Conservation (phyloP, 2,888 invertebrate genomes). For the Patella caerulea region DNA sequence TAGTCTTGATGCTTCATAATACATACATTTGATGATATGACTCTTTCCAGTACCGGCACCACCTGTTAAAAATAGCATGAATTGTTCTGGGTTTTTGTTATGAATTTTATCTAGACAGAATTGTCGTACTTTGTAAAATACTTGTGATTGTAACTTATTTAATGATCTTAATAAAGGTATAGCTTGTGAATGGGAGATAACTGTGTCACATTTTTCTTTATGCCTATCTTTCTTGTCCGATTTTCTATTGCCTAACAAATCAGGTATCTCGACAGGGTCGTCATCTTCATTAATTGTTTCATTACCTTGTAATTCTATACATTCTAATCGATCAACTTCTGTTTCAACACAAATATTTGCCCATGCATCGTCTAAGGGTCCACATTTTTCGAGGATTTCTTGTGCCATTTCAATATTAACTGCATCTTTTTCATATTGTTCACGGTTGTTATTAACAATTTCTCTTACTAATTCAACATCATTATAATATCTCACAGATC, state of each 20-base stretch:
- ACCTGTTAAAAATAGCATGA: slow-evolving; percentile 23
- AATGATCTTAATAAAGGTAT: slow-evolving; percentile 17
- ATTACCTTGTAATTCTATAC: neutral
- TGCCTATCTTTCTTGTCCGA: neutral
- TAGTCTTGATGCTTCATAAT: slow-evolving; percentile 23
- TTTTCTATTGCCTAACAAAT: slow-evolving; percentile 1
- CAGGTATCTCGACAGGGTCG: no score
- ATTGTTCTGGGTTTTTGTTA: neutral
- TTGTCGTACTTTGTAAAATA: slow-evolving; percentile 27
- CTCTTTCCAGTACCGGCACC: slow-evolving; percentile 23
- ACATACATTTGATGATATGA: slow-evolving; percentile 20
- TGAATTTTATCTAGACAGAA: slow-evolving; percentile 20
- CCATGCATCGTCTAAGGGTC: slow-evolving; percentile 17
- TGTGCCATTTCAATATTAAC: neutral
- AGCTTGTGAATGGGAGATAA: neutral
- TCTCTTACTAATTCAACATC: neutral
- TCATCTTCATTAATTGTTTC: slow-evolving; percentile 9
- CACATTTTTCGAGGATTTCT: slow-evolving; percentile 8
- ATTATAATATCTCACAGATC: neutral
- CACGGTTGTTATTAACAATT: slow-evolving; percentile 1
- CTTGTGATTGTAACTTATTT: slow-evolving; percentile 18
- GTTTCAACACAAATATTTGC: slow-evolving; percentile 1
- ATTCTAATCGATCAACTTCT: slow-evolving; percentile 4
- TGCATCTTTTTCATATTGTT: slow-evolving; percentile 9
- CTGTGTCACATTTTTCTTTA: no score